A percentile compares a stretch with the other conserved stretches of the same genome.
Evolutionary conservation across 2,113 vertebrate genomes (phyloP).

Genomic region (Tachuris rubrigastra): DNA sequence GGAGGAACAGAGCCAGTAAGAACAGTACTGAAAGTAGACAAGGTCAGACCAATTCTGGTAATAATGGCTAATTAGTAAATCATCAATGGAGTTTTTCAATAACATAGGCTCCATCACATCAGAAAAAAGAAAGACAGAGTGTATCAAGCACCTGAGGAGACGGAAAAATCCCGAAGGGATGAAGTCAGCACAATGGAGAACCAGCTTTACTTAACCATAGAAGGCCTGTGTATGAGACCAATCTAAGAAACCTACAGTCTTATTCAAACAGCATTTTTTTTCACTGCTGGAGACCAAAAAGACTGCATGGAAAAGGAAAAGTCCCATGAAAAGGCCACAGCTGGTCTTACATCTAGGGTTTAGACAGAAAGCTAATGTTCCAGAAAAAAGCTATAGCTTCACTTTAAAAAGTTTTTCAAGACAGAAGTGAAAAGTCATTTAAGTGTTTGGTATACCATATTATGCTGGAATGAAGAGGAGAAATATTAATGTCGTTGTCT

Average conservation of each 20-base stretch:
- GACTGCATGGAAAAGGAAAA: neutral
- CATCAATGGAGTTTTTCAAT: slow-evolving; percentile 54
- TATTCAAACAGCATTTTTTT: neutral
- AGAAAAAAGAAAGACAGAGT: slow-evolving; percentile 27
- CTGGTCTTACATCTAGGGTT: neutral
- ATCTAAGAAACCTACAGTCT: neutral
- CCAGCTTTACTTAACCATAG: slow-evolving; percentile 11
- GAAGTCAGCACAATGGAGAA: slow-evolving; percentile 15
- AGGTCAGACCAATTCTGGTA: slow-evolving; percentile 57
- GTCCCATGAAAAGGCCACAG: fast-evolving
- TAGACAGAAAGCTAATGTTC: neutral
- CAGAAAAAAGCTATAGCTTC: neutral
- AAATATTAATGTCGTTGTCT: neutral
- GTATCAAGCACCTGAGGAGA: neutral
- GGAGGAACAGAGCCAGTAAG: slow-evolving; percentile 54
- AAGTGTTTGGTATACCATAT: neutral
- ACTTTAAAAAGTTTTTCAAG: neutral
- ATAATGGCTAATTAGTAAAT: slow-evolving; percentile 62
- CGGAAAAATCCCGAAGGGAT: neutral
- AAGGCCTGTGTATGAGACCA: neutral
- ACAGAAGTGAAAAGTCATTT: neutral
- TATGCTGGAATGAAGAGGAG: neutral
- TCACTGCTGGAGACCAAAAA: neutral
- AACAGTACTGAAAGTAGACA: slow-evolving; percentile 41
- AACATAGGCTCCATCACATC: slow-evolving; percentile 48